These are phyloP conservation scores for Mythimna lalbum DNA, from an alignment of 2,888 invertebrate genomes.

Conservation along the genomic window DNA sequence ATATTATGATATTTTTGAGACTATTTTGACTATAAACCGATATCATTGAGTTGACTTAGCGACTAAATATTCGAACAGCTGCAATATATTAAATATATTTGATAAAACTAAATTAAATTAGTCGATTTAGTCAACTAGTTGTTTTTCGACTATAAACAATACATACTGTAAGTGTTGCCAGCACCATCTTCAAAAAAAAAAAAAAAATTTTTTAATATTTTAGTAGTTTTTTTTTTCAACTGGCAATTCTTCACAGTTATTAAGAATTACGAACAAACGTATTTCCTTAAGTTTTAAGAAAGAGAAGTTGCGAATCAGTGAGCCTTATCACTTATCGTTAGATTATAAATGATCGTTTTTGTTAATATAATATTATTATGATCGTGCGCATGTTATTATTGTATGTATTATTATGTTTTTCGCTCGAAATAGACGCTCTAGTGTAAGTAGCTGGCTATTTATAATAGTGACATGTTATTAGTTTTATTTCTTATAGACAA, in stretches of 20 bases:
- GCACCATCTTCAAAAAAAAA: background rate
- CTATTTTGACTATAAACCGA: conserved; percentile 38
- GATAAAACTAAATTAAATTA: conserved; percentile 8
- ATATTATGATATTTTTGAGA: conserved; percentile 58
- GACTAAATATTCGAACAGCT: conserved; percentile 23
- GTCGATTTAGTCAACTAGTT: conserved; percentile 36
- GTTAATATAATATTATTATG: conserved; percentile 65
- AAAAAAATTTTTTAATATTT: conserved; percentile 1
- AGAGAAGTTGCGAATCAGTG: conserved; percentile 71
- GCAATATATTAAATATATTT: conserved; percentile 22
- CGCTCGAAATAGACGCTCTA: conserved; percentile 69
- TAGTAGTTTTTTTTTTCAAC: conserved; percentile 9
- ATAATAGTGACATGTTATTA: conserved; percentile 17
- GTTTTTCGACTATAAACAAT: conserved; percentile 45
- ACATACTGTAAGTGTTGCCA: conserved; percentile 42
- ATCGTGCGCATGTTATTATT: conserved; percentile 56
- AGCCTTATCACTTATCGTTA: conserved; percentile 59
- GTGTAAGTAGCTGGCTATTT: conserved; percentile 37
- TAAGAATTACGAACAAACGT: conserved; percentile 61
- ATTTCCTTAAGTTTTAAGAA: conserved; percentile 56
- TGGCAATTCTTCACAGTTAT: conserved; percentile 41
- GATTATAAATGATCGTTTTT: conserved; percentile 68
- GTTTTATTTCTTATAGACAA: conserved; percentile 11
- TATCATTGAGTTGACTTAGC: conserved; percentile 30
- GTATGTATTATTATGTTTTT: conserved; percentile 67